Conservation (phyloP, 2,797 vertebrate species). For the Mastacembelus armatus region DNA sequence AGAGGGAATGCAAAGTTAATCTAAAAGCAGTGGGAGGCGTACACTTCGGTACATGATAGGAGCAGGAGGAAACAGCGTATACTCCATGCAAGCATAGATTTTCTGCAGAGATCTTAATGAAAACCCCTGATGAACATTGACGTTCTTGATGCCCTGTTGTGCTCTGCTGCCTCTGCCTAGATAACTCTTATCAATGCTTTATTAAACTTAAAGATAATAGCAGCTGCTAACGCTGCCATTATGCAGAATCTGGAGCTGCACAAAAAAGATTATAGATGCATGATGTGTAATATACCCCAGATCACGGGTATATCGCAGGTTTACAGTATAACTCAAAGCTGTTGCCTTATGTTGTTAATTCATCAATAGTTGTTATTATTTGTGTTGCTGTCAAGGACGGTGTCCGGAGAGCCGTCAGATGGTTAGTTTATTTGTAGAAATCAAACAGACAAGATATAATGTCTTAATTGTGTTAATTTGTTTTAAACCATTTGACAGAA, state of each 20-base stretch:
- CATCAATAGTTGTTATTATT: slow-evolving; percentile 2
- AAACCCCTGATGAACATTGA: slow-evolving; percentile 68
- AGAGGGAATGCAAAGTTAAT: slow-evolving; percentile 73
- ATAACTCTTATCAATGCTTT: slow-evolving; percentile 64
- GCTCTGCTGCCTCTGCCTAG: slow-evolving; percentile 58
- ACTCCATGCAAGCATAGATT: slow-evolving; percentile 52
- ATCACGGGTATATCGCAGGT: slow-evolving; percentile 14
- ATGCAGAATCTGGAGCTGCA: slow-evolving; percentile 34
- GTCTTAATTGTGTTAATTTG: too few relatives aligned
- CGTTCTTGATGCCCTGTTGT: slow-evolving; percentile 61
- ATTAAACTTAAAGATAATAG: slow-evolving; percentile 67
- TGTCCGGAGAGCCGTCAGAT: too few relatives aligned
- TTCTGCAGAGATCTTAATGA: slow-evolving; percentile 73
- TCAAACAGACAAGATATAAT: too few relatives aligned
- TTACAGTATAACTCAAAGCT: slow-evolving; percentile 3
- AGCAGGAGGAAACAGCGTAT: slow-evolving; percentile 50
- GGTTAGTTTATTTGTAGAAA: too few relatives aligned
- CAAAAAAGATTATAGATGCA: slow-evolving; percentile 38
- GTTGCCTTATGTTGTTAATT: slow-evolving; percentile 29
- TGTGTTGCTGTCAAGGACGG: slow-evolving; percentile 21
- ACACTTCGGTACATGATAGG: slow-evolving; percentile 58
- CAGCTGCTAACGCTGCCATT: slow-evolving; percentile 51
- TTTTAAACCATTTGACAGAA: too few relatives aligned
- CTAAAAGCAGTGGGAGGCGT: slow-evolving; percentile 69
- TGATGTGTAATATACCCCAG: slow-evolving; percentile 15